Conservation (phyloP, 2,113 vertebrate species). For the Pelecanoides urinatrix region DNA sequence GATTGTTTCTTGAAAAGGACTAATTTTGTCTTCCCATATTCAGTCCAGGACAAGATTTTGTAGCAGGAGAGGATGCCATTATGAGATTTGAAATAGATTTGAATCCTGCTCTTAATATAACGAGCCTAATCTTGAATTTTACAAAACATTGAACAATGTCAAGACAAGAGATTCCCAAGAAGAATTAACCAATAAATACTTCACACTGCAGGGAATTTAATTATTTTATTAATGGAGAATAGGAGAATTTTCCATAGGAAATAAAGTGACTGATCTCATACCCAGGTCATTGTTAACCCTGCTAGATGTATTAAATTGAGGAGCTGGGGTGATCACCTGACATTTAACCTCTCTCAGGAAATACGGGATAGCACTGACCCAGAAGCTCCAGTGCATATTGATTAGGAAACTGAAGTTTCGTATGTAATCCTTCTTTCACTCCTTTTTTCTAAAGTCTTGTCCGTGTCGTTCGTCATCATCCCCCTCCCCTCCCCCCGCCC, state of each 20-base stretch:
- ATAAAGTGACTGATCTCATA: not conserved
- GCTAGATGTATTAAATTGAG: not conserved
- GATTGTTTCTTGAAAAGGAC: slow-evolving; percentile 31
- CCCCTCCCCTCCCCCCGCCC: rapidly evolving
- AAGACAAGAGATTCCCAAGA: not conserved
- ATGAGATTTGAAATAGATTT: not conserved
- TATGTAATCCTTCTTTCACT: not conserved
- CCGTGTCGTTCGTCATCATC: rapidly evolving
- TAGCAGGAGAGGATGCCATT: not conserved
- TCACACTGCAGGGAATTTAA: not conserved
- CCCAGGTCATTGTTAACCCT: not conserved
- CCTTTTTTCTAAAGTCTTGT: not conserved
- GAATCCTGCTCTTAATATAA: not conserved
- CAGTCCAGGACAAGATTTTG: not conserved
- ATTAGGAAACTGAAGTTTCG: not conserved
- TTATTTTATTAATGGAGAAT: slow-evolving; percentile 2
- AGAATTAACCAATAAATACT: not conserved
- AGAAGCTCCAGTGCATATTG: not conserved
- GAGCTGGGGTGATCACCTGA: not conserved
- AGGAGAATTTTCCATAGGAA: not conserved
- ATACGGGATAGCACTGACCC: not conserved
- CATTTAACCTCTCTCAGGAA: not conserved
- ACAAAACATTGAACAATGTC: slow-evolving; percentile 23
- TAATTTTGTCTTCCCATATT: not conserved
- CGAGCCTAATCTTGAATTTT: not conserved